A percentile compares a stretch with the other conserved stretches of the same genome.
phyloP scores from a whole-genome alignment of 2,797 vertebrate genomes.

The Acanthurus tractus region DNA sequence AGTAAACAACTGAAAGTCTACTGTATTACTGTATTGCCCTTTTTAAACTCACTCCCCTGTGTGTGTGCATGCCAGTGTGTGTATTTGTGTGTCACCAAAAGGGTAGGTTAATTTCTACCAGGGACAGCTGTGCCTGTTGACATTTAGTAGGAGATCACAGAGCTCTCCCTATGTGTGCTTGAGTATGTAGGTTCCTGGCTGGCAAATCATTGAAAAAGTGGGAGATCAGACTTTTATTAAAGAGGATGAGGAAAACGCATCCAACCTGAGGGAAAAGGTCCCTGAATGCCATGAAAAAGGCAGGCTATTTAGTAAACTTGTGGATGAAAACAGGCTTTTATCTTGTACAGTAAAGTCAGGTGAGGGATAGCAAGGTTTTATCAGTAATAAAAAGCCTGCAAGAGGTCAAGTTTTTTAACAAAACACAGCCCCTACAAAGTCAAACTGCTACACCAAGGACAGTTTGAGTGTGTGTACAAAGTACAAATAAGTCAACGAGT shows the following conservation, averaged over 20 bases:
- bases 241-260: constrained; percentile 13
- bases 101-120: constrained; percentile 64
- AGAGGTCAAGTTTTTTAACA: constrained; percentile 54
- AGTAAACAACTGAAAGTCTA: not conserved
- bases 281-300: not conserved
- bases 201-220: constrained; percentile 1
- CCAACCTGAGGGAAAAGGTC: not conserved
- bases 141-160: constrained; percentile 76
- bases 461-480: not conserved
- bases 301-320: not conserved
- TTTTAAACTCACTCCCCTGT: not conserved
- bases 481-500: not conserved
- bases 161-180: constrained; percentile 12
- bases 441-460: constrained; percentile 7
- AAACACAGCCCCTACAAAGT: constrained; percentile 21
- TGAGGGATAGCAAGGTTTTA: constrained; percentile 17
- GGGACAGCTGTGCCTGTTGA: constrained; percentile 81
- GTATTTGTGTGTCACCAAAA: constrained; percentile 47
- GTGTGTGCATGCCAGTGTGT: not conserved
- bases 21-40: constrained; percentile 16
- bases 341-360: constrained; percentile 18
- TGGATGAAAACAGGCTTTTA: constrained; percentile 10
- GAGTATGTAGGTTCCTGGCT: constrained; percentile 12
- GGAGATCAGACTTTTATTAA: constrained; percentile 2
- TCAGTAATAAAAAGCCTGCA: not conserved